Evolutionary conservation across 2,888 invertebrate genomes (phyloP), one percentile per base, ranked within the genome.

Genomic region (Drosophila kambysellisi): DNA sequence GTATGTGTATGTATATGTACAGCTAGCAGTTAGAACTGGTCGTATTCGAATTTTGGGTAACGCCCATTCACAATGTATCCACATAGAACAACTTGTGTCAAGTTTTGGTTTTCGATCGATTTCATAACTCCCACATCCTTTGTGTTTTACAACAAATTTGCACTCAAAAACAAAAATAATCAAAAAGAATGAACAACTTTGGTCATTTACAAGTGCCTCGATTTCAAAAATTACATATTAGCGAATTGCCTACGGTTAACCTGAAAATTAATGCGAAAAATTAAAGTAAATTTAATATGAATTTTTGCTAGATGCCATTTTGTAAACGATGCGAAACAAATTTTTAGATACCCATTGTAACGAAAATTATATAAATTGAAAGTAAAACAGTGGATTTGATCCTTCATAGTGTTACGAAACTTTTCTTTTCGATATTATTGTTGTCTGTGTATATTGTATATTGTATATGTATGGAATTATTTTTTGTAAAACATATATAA

Each of bases 331-430:
- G 61, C 51, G 25, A 82, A 72, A 48, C 9, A 43, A 66, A 70
- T 61, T 61, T 52, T 52, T 67, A 79, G 62, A 70, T 70, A 37
- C 46, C 53, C 67, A 79, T 69, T 61, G 72, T 74, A 74, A 78
- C 67, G 51, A 71, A 75, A 82, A 82, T 84, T 88, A 87, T 89
- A 88, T 87, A 74, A 87, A 87, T 88, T 91, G 82, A 92, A 91
- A 92, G 92, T 92, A 92, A 92, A 93, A 93, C 93, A 93, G 93
- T 93, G 93, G 93, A 93, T 93, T 93, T 91, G 91, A 93, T 91
- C 93, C 93, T 93, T 93, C 93, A 92, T 87, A 89, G 83, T 79
- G 79, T 74, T 78, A 77, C 61, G 69, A 73, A 77, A 80, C 67
- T 70, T 77, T 78, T 78, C 54, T 65, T 78, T 78, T 78, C 74